Evolutionary conservation across 2,113 vertebrate species (phyloP).

Genomic region (Anthoscopus minutus): DNA sequence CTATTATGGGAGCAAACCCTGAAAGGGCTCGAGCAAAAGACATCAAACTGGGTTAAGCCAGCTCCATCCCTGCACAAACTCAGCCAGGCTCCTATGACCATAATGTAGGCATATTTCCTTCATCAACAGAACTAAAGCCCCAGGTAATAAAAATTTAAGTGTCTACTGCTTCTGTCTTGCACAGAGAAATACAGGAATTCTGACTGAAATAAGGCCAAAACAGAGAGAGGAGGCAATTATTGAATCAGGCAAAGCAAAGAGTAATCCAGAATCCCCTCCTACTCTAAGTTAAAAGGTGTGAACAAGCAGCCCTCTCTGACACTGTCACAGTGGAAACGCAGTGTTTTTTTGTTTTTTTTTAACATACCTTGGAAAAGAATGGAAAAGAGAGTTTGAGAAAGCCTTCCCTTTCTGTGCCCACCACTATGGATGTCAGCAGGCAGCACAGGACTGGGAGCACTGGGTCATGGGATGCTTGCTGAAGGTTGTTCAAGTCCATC

Average conservation of each 20-base stretch:
- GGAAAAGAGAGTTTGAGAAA: not conserved
- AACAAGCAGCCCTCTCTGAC: not conserved
- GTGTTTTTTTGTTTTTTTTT: accelerated
- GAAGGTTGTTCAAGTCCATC: not conserved
- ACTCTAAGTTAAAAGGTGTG: not conserved
- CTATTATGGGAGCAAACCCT: not conserved
- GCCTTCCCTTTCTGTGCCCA: not conserved
- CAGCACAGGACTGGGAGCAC: not conserved
- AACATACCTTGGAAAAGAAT: not conserved
- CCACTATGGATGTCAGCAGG: not conserved
- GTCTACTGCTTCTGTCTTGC: not conserved
- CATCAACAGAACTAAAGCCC: not conserved
- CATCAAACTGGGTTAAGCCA: not conserved
- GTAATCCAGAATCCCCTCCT: not conserved
- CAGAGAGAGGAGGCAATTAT: not conserved
- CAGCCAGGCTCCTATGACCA: not conserved
- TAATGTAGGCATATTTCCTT: not conserved
- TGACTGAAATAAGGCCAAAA: not conserved
- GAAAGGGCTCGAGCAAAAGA: not conserved
- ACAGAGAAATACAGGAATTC: not conserved
- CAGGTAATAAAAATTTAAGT: not conserved
- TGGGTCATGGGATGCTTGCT: accelerated
- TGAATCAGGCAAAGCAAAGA: not conserved
- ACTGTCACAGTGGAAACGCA: not conserved
- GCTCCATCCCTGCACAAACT: not conserved